phyloP scores from a whole-genome alignment of 2,888 invertebrate genomes.

The Drosophila longiperda region DNA sequence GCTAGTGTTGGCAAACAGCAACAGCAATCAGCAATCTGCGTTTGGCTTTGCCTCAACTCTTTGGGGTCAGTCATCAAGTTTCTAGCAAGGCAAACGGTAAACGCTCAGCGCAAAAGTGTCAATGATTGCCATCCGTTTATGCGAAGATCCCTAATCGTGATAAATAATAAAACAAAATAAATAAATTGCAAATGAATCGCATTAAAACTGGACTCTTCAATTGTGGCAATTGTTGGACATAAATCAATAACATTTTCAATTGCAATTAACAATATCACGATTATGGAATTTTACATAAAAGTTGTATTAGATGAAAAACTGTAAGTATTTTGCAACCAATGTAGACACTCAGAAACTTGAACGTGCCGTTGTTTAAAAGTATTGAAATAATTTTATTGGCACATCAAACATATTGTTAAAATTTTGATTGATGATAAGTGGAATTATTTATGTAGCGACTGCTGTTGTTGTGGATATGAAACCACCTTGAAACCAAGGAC shows the following conservation, averaged over 20 bases:
- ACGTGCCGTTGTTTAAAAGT: neutral
- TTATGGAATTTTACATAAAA: slow-evolving; percentile 35
- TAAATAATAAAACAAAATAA: slow-evolving; percentile 24
- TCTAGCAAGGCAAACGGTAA: slow-evolving; percentile 31
- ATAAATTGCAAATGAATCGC: neutral
- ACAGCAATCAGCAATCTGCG: slow-evolving; percentile 25
- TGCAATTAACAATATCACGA: slow-evolving; percentile 29
- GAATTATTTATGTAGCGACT: neutral
- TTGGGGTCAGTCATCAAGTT: slow-evolving; percentile 30
- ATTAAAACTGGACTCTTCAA: slow-evolving; percentile 15
- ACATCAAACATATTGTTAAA: too few relatives aligned
- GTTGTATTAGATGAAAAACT: slow-evolving; percentile 1
- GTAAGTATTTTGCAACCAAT: slow-evolving; percentile 35
- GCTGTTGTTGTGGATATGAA: slow-evolving; percentile 6
- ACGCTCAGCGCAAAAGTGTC: slow-evolving; percentile 23
- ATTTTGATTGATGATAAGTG: neutral
- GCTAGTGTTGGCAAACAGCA: slow-evolving; percentile 5
- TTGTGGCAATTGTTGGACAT: neutral
- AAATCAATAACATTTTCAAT: neutral
- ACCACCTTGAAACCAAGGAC: neutral
- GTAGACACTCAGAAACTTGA: neutral
- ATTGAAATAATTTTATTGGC: neutral
- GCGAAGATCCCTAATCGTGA: slow-evolving; percentile 44
- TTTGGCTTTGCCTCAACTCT: slow-evolving; percentile 14
- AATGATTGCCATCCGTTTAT: slow-evolving; percentile 22